A percentile compares a stretch with the other conserved stretches of the same genome.
These are phyloP conservation scores for Pissodes strobi DNA, from an alignment of 1,140 invertebrate species.

Conservation along the genomic window DNA sequence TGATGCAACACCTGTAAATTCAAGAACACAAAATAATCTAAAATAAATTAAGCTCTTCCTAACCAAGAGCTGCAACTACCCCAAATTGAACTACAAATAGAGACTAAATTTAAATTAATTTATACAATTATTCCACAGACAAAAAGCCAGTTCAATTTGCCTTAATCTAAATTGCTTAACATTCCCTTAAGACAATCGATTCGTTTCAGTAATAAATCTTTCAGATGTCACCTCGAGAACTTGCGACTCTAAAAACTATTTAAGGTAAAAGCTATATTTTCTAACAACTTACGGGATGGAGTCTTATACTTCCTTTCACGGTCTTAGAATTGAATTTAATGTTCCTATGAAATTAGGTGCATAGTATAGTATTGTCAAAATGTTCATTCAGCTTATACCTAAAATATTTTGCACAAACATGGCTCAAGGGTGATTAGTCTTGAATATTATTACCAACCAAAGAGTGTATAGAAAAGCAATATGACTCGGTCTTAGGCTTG, in stretches of 20 bases:
- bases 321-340: no score
- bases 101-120: conserved; percentile 33
- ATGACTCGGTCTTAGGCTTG: no score
- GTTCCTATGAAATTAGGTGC: no score
- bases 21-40: background rate
- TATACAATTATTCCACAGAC: conserved; percentile 25
- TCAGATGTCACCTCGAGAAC: conserved; percentile 13
- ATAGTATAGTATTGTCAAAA: no score
- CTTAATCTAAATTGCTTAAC: conserved; percentile 37
- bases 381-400: no score
- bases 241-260: conserved; percentile 29
- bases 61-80: background rate
- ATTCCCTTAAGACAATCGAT: conserved; percentile 36
- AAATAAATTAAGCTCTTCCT: background rate
- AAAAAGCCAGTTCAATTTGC: conserved; percentile 34
- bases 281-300: background rate
- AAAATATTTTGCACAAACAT: no score
- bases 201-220: conserved; percentile 28
- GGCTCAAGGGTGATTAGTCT: no score
- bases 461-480: no score
- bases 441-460: no score
- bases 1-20: no score
- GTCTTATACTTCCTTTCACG: no score
- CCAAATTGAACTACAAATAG: conserved; percentile 18
- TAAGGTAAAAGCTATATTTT: conserved; percentile 23